These are phyloP conservation scores for Spodoptera frugiperda DNA, from an alignment of 1,140 invertebrate genomes.

Conservation along the genomic window DNA sequence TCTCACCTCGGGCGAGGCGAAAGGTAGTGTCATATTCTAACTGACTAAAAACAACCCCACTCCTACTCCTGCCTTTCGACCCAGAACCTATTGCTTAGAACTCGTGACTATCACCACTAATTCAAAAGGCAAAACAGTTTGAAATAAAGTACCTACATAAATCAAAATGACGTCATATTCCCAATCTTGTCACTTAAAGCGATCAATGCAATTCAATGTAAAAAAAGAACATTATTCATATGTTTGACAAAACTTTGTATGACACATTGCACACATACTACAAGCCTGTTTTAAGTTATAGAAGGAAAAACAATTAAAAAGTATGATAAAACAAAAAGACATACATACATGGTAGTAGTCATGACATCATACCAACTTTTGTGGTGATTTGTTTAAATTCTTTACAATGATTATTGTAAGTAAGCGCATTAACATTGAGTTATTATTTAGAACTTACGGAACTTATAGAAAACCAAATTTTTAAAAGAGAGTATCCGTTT, in stretches of 20 bases:
- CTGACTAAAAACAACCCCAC: no score
- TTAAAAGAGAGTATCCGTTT: no score
- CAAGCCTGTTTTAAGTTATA: neutral
- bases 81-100: no score
- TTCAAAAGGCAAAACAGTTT: neutral
- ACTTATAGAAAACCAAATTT: no score
- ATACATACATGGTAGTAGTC: neutral
- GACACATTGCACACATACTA: conserved; percentile 7
- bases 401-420: neutral
- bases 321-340: conserved; percentile 20
- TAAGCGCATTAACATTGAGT: no score
- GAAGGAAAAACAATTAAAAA: conserved; percentile 9
- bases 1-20: no score
- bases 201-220: neutral
- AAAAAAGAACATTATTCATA: neutral
- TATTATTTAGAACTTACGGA: no score
- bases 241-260: conserved; percentile 7
- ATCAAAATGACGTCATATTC: neutral
- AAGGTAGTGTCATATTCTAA: no score
- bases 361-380: conserved; percentile 8
- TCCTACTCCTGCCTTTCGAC: no score
- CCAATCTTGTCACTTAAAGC: neutral
- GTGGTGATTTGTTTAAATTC: neutral
- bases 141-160: neutral
- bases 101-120: no score